These are phyloP conservation scores for Ectobius pallidus DNA, from an alignment of 2,888 invertebrate species.

Conservation along the genomic window DNA sequence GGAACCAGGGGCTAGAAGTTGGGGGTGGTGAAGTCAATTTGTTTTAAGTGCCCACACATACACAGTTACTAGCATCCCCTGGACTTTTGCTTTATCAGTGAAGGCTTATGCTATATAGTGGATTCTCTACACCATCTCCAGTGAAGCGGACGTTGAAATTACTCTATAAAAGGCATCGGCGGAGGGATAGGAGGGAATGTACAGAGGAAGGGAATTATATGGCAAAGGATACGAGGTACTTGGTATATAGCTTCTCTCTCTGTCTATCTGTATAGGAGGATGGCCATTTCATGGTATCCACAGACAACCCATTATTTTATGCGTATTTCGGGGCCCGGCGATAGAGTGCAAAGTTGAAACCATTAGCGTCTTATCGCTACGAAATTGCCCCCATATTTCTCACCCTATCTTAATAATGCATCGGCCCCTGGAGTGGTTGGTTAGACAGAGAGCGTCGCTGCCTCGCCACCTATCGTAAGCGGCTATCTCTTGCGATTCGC, in stretches of 20 bases:
- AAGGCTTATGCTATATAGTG: background rate
- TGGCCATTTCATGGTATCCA: constrained; percentile 26
- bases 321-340: constrained; percentile 49
- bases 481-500: constrained; percentile 39
- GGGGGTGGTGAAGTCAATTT: constrained; percentile 43
- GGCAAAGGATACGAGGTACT: constrained; percentile 1
- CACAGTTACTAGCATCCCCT: constrained; percentile 23
- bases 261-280: constrained; percentile 12
- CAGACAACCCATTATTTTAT: constrained; percentile 42
- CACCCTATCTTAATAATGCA: constrained; percentile 57
- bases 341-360: constrained; percentile 66
- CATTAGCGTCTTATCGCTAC: constrained; percentile 62
- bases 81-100: constrained; percentile 31
- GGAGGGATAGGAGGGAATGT: background rate
- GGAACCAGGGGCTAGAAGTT: too few species aligned
- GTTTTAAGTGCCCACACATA: constrained; percentile 43
- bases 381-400: constrained; percentile 61
- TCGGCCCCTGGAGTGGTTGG: constrained; percentile 48
- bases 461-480: constrained; percentile 14
- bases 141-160: constrained; percentile 38
- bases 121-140: background rate
- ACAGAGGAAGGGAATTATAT: background rate
- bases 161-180: constrained; percentile 31
- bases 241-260: background rate
- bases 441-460: background rate